Base-by-base conservation (phyloP, 1,140 invertebrate genomes). In the Drosophila azteca region DNA sequence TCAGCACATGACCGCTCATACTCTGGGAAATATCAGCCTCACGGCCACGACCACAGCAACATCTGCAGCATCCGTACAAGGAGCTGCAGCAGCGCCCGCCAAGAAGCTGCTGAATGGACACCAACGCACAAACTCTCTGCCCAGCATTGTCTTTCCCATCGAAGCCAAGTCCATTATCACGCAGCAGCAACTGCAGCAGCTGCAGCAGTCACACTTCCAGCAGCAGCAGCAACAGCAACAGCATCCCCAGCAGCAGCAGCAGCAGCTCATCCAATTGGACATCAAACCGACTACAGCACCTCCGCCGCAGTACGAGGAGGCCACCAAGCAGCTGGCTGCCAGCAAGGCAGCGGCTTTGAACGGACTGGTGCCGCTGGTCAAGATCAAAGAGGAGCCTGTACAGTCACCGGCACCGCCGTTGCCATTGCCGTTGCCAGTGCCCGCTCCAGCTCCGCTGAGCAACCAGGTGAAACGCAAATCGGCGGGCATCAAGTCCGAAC, bases 401-500 rank as follows among this genome's bases (percentile, higher is more conserved):
- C 52, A 26, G 6, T 72, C 80, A 6, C 63, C 74, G 11, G 53
- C 60, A 15, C 67, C 72, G 44, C 20, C 63, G 35, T 8, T 46
- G 48, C 9, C 58, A 46, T 8, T 46, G 48, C 9, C 58, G 49
- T 29, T 59, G 17, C 20, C 59, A 51, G 24, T 44, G 22, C 31
- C 55, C 0, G 24, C 57, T 31, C 41, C 44, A 45, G 60, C 62
- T 43, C 52, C 54, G 8, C 43, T 31, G 15, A 44, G 92, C 31
- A 20, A 41, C 22, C 62, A 65, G 92, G 24, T 39, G 24, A 90
- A 79, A 45, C 89, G 73, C 53, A 94, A 94, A 65, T 51, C 70
- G 13, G n/a, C 51, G 7, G 93, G 93, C 72, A 92, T 96, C 13
- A 96, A 97, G 80, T 96, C 95, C 89, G 97, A 98, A 91, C 96